Evolutionary conservation across 2,888 invertebrate genomes (phyloP).

Genomic region (Parthenolecanium corni): DNA sequence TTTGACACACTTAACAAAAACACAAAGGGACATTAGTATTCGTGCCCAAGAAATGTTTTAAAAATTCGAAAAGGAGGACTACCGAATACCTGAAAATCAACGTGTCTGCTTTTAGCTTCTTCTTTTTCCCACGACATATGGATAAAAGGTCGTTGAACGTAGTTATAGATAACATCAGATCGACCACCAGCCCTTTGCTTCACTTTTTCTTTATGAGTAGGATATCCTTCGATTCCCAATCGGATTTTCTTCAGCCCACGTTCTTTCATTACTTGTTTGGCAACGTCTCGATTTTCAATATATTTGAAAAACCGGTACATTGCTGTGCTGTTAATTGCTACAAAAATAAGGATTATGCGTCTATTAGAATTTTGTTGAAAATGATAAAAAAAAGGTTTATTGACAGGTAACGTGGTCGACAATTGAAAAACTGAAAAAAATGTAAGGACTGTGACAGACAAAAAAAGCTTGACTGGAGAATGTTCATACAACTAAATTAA

Average conservation of each 20-base stretch:
- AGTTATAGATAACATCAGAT: conserved; percentile 97
- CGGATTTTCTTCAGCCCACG: conserved; percentile 96
- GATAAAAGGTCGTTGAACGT: conserved; percentile 97
- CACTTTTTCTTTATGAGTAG: conserved; percentile 98
- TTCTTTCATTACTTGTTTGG: conserved; percentile 97
- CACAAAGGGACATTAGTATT: too few species aligned
- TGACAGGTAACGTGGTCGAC: too few species aligned
- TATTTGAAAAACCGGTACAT: conserved; percentile 98
- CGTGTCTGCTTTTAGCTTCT: conserved; percentile 95
- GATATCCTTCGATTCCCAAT: conserved; percentile 96
- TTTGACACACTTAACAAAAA: conserved; percentile 80
- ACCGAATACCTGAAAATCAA: conserved; percentile 64
- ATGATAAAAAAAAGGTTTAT: too few species aligned
- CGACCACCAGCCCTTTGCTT: conserved; percentile 88
- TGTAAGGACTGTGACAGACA: not conserved
- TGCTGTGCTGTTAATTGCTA: conserved; percentile 84
- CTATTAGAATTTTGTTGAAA: too few species aligned
- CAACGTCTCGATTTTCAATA: conserved; percentile 97
- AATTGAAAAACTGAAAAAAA: not conserved
- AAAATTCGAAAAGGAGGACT: too few species aligned
- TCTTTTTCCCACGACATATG: conserved; percentile 99
- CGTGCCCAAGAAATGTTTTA: too few species aligned
- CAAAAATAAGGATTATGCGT: conserved; percentile 36
- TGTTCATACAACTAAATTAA: too few species aligned
- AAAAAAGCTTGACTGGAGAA: not conserved